These are phyloP conservation scores for Listronotus oregonensis DNA, from an alignment of 1,140 invertebrate species.

Conservation along the genomic window DNA sequence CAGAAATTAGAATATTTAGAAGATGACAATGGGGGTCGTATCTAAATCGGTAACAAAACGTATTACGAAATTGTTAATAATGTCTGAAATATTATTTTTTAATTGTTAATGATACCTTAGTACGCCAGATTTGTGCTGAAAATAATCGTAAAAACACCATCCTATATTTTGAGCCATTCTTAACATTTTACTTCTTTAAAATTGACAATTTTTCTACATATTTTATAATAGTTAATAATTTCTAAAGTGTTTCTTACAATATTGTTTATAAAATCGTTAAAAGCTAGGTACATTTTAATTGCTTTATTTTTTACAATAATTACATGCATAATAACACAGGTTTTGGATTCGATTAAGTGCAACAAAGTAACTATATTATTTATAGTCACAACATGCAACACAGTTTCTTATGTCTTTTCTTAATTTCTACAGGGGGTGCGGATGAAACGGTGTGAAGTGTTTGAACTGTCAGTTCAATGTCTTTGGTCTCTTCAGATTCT, in stretches of 20 bases:
- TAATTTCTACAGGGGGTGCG: constrained; percentile 45
- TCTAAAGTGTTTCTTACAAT: neutral
- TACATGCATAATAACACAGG: constrained; percentile 5
- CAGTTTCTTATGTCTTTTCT: constrained; percentile 52
- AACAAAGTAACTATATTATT: constrained; percentile 11
- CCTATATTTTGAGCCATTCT: no score
- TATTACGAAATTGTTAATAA: no score
- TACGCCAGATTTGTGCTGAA: no score
- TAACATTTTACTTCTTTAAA: no score
- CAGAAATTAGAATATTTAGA: no score
- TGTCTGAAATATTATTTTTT: no score
- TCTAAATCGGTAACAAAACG: no score
- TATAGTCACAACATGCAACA: constrained; percentile 55
- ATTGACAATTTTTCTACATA: no score
- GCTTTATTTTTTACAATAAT: constrained; percentile 18
- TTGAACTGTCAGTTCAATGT: constrained; percentile 83
- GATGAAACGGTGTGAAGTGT: constrained; percentile 65
- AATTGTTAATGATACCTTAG: no score
- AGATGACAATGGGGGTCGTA: no score
- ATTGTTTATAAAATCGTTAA: neutral
- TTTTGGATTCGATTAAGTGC: neutral
- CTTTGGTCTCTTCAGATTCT: constrained; percentile 73
- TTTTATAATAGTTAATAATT: neutral
- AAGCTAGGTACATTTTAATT: neutral
- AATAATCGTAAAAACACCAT: no score